Evolutionary conservation across 2,797 vertebrate species (phyloP), one percentile per base, ranked within the genome.

Genomic region (Chelidonichthys spinosus): DNA sequence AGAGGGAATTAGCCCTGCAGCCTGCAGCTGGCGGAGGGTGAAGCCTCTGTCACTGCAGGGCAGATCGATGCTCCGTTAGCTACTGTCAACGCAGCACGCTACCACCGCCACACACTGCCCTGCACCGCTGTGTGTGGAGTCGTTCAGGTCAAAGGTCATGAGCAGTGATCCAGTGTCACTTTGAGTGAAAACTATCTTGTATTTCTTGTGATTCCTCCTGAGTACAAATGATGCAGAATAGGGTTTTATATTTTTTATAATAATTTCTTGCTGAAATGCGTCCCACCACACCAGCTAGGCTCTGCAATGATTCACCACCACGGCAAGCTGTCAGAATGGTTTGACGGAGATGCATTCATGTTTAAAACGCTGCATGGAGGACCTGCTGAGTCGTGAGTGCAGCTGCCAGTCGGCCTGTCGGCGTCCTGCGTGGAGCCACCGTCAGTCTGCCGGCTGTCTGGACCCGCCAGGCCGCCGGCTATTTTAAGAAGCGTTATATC

Each of bases 1-100:
- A 89, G 85, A 49, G 66, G 84, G 88, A 86, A 79, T 90, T 89
- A 91, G 81, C 59, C 32, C 2, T 39, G 76, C 44, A 40, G 82
- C 79, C 72, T 64, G 71, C 54, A n/a, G 84, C 82, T 11, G 8
- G 46, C 79, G 18, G 76, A 63, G 87, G 87, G 74, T 69, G 72
- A 65, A 72, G 78, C 74, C 62, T 67, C 70, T 66, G 79, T 82
- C 76, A 73, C 71, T 3, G 69, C 6, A 18, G 85, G 78, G 82
- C 76, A 35, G 83, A 88, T 91, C 85, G 47, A 91, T 86, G 79
- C 33, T 55, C 63, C 2, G 65, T 81, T 66, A 83, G 73, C 65
- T 66, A 5, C 85, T 76, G 83, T 76, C 76, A 63, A 14, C 40
- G 33, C 77, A 17, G 72, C 75, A 17, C 11, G 52, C 43, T 63